Base-by-base conservation (phyloP, 2,888 invertebrate species). In the Sarcophaga caerulescens region DNA sequence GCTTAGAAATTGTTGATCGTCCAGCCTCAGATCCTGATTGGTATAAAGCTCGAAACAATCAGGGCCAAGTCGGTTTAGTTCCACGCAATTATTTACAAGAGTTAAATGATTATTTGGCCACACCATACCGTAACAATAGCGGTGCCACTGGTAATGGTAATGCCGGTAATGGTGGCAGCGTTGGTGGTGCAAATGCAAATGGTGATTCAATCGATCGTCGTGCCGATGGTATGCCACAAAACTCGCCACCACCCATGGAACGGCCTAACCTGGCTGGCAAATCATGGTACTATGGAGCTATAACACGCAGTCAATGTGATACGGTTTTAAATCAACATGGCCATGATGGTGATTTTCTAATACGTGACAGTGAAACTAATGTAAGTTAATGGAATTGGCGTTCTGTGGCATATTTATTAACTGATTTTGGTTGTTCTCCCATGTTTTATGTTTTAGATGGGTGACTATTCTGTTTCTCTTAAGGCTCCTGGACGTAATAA, bases 21-120 rank as follows among this genome's bases (percentile, higher is more conserved):
- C 99, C 99, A 11, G 96, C 97, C 8, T 97, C 98, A 87, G 99
- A 99, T 95, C 99, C 99, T 11, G 99, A 99, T 94, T 99, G 99
- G 99, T 93, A 97, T 95, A 97, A 97, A 92, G 99, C 99, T 79
- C 95, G 98, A 70, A 99, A 99, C 94, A 95, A 96, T 79, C 96
- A 97, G 93, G 99, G 99, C 8, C 97, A 97, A 93, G 95, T 97
- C 87, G 99, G 99, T 78, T 95, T 99, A 90, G 99, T 99, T 90
- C 99, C 99, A 62, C 94, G 98, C 89, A 98, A 98, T 94, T 98
- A 98, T 94, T 95, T 98, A 90, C 98, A 98, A 95, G 98, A 97
- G 94, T 94, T 98, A 87, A 97, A 96, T 88, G 98, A 97, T 94
- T 98, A 97, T 94, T 95, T 98, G 92, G 96, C 97, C 89, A 96